A percentile compares a stretch with the other conserved stretches of the same genome.
Conservation (phyloP, 2,888 invertebrate species). For the Podabrus alpinus region DNA sequence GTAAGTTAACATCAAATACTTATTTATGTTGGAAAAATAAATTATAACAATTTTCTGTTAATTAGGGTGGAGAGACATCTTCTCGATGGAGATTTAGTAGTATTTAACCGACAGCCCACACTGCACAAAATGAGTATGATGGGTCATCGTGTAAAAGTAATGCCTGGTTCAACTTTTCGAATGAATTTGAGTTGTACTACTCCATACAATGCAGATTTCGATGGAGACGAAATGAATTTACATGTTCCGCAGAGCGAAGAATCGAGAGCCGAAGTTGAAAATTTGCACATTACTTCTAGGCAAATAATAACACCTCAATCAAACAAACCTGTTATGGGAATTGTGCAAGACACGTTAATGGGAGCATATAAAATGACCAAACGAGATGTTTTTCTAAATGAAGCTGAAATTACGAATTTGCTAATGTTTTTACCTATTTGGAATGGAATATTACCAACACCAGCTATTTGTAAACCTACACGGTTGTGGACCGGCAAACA, state of each 20-base stretch:
- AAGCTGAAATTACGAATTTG: conserved; percentile 98
- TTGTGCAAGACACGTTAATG: conserved; percentile 97
- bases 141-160: conserved; percentile 96
- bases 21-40: neutral
- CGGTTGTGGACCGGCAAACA: conserved; percentile 98
- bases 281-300: conserved; percentile 94
- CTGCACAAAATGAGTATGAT: conserved; percentile 99
- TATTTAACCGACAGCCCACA: conserved; percentile 99
- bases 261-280: conserved; percentile 96
- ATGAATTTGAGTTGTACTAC: conserved; percentile 97
- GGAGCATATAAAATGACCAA: conserved; percentile 99
- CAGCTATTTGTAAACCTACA: conserved; percentile 94
- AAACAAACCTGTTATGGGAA: conserved; percentile 99
- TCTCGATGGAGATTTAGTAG: conserved; percentile 95
- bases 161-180: conserved; percentile 99
- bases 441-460: conserved; percentile 99
- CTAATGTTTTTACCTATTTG: conserved; percentile 98
- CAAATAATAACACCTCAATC: conserved; percentile 96
- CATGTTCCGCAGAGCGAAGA: conserved; percentile 99
- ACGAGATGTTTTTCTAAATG: conserved; percentile 95
- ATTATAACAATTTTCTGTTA: neutral
- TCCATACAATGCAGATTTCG: conserved; percentile 99
- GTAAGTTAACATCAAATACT: conserved; percentile 35
- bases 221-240: conserved; percentile 99
- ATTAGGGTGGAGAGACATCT: conserved; percentile 90